Percentiles rank a stretch among this genome's conserved stretches.
Conservation (phyloP, 2,113 vertebrate species). For the Peucedramus taeniatus region DNA sequence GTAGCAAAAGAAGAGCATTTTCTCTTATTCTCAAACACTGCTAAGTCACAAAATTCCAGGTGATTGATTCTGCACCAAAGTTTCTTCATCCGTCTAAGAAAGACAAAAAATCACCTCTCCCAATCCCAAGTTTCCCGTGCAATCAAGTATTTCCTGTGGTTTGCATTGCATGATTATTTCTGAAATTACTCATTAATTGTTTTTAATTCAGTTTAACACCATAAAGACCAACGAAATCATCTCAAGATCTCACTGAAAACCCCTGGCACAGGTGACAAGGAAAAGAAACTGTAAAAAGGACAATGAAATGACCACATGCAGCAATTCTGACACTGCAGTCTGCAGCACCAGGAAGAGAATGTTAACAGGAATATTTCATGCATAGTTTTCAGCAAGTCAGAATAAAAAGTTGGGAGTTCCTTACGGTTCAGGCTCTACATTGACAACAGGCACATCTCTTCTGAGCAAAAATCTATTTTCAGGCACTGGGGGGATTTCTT, state of each 20-base stretch:
- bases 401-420: not conserved
- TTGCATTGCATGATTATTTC: not conserved
- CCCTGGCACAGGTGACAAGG: not conserved
- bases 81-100: not conserved
- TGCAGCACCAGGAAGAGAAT: not conserved
- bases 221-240: not conserved
- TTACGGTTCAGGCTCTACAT: conserved; percentile 82
- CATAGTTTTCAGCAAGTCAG: not conserved
- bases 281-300: not conserved
- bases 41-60: not conserved
- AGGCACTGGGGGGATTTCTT: conserved; percentile 96
- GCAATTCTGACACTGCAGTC: not conserved
- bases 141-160: not conserved
- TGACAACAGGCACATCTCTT: conserved; percentile 81
- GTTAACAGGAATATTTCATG: not conserved
- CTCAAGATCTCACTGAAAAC: not conserved
- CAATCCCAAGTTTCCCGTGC: not conserved
- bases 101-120: not conserved
- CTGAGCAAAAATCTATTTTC: conserved; percentile 95
- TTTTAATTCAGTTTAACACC: not conserved
- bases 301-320: not conserved
- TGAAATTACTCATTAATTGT: not conserved
- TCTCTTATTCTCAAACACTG: not conserved
- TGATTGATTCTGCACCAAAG: not conserved
- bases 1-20: not conserved